Conservation (phyloP, 2,113 vertebrate genomes). For the Syrrhaptes paradoxus region DNA sequence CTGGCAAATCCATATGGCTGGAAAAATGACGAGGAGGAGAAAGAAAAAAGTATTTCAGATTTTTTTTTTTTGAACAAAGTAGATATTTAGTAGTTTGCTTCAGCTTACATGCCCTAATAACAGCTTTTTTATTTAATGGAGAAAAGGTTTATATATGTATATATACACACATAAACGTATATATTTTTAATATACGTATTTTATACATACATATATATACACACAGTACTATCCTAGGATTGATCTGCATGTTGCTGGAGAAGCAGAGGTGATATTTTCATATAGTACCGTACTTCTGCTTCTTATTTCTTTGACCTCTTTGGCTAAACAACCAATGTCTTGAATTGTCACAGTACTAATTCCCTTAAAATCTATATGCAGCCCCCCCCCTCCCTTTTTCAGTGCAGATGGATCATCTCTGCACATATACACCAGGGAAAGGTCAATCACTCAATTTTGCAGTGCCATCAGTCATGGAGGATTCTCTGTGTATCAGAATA, state of each 20-base stretch:
- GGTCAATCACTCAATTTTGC: not conserved
- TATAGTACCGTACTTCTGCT: not conserved
- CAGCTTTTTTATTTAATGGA: not conserved
- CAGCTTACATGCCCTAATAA: not conserved
- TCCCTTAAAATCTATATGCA: not conserved
- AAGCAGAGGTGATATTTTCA: not conserved
- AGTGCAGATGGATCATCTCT: not conserved
- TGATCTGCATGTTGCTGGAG: not conserved
- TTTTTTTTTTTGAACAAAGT: not conserved
- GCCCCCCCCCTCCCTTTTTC: not conserved
- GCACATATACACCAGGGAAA: not conserved
- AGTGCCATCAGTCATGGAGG: not conserved
- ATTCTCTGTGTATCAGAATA: not conserved
- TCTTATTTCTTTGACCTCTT: not conserved
- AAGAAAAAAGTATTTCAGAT: not conserved
- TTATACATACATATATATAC: not conserved
- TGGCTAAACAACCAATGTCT: not conserved
- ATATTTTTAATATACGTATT: not conserved
- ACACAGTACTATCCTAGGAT: not conserved
- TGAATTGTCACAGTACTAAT: not conserved
- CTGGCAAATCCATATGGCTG: slow-evolving; percentile 74
- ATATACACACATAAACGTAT: not conserved
- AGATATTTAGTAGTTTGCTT: not conserved
- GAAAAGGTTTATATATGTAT: not conserved
- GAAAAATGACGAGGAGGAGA: not conserved